Percentiles rank a stretch among this genome's conserved stretches.
Conservation (phyloP, 2,888 invertebrate species). For the Eucriotettix oculatus region DNA sequence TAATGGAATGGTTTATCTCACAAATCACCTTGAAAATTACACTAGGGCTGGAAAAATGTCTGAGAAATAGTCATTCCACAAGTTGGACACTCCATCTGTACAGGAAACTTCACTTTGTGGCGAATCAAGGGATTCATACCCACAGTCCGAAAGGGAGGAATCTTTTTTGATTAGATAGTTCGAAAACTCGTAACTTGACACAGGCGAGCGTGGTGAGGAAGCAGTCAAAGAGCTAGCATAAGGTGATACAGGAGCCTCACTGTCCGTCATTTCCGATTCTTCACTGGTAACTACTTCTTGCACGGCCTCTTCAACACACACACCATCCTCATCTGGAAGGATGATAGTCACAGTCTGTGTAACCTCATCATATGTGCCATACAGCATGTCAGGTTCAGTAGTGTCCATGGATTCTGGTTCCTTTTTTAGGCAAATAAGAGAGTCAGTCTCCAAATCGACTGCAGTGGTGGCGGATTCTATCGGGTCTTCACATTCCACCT, state of each 20-base stretch:
- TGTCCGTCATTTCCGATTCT: background rate
- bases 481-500: background rate
- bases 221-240: constrained; percentile 3
- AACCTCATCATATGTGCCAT: constrained; percentile 53
- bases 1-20: no score
- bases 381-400: constrained; percentile 27
- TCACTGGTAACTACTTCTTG: constrained; percentile 22
- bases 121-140: constrained; percentile 49
- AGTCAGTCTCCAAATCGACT: background rate
- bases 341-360: constrained; percentile 58
- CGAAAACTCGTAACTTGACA: background rate
- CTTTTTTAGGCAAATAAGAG: background rate
- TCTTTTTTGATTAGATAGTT: background rate
- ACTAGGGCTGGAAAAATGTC: constrained; percentile 61
- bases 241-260: constrained; percentile 1
- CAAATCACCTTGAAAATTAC: constrained; percentile 21
- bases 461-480: background rate
- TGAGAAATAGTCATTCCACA: constrained; percentile 59
- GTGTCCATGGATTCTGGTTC: background rate
- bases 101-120: constrained; percentile 23
- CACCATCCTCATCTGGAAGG: constrained; percentile 38
- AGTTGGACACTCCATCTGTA: constrained; percentile 37
- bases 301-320: constrained; percentile 31
- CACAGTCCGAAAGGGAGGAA: constrained; percentile 33
- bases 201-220: background rate